These are phyloP conservation scores for Pristionchus maxplancki DNA, from an alignment of 2,888 invertebrate species.

Conservation along the genomic window DNA sequence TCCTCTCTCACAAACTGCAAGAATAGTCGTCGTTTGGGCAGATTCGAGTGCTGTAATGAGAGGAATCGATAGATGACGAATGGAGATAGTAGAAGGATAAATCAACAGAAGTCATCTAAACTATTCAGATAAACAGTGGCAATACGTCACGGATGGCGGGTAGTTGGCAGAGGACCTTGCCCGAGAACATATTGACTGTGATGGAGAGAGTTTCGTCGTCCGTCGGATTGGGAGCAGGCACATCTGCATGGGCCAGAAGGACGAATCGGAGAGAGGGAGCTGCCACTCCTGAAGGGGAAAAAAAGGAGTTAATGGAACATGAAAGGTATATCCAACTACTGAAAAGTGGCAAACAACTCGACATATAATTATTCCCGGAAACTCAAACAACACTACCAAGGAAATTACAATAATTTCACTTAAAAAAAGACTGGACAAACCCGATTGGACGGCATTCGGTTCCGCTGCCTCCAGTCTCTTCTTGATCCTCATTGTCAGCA, in stretches of 20 bases:
- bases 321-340: too few relatives aligned
- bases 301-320: too few relatives aligned
- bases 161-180: conserved; percentile 68
- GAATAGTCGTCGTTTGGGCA: conserved; percentile 62
- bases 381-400: too few relatives aligned
- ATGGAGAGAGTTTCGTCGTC: conserved; percentile 63
- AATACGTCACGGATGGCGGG: conserved; percentile 58
- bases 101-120: not conserved
- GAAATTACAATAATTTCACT: too few relatives aligned
- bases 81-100: not conserved
- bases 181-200: conserved; percentile 73
- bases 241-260: conserved; percentile 58
- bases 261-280: conserved; percentile 65
- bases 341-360: too few relatives aligned
- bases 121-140: not conserved
- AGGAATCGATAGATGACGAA: not conserved
- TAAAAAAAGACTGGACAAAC: conserved; percentile 44
- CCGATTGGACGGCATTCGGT: conserved; percentile 56
- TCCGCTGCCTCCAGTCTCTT: conserved; percentile 66
- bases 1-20: conserved; percentile 68
- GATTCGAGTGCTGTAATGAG: conserved; percentile 35
- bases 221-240: conserved; percentile 44
- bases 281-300: conserved; percentile 58
- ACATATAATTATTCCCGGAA: not conserved
- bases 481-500: conserved; percentile 66